Evolutionary conservation across 2,888 invertebrate genomes (phyloP).

Genomic region (Pollenia griseotomentosa): DNA sequence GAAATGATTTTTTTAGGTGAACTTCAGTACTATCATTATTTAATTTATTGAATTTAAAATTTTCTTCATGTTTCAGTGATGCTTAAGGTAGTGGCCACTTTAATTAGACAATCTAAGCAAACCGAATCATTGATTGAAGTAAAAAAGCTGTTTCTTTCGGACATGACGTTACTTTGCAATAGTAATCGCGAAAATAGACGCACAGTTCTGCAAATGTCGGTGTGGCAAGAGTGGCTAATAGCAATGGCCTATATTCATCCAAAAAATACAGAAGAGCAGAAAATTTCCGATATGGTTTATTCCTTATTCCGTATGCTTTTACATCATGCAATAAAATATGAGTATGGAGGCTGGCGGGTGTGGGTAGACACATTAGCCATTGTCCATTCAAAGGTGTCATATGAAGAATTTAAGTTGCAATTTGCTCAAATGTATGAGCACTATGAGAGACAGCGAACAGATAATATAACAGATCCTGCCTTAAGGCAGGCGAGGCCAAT

Average conservation of each 20-base stretch:
- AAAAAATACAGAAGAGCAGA: conserved; percentile 96
- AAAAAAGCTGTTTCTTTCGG: conserved; percentile 97
- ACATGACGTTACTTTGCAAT: conserved; percentile 98
- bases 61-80: conserved; percentile 89
- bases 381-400: conserved; percentile 99
- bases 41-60: not conserved
- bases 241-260: conserved; percentile 99
- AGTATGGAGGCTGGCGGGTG: conserved; percentile 99
- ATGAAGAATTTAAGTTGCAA: conserved; percentile 98
- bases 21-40: not conserved
- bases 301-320: conserved; percentile 98
- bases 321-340: conserved; percentile 99
- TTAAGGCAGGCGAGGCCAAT: conserved; percentile 96
- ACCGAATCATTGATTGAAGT: conserved; percentile 95
- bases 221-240: conserved; percentile 99
- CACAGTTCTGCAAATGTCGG: conserved; percentile 99
- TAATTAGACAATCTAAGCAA: conserved; percentile 98
- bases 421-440: conserved; percentile 99
- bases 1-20: no score
- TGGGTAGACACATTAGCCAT: conserved; percentile 99
- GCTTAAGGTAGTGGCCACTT: conserved; percentile 98
- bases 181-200: conserved; percentile 98
- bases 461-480: conserved; percentile 98
- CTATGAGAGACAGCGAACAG: conserved; percentile 96
- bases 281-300: conserved; percentile 99